Conservation (phyloP, 2,113 vertebrate genomes). For the Oceanites oceanicus region DNA sequence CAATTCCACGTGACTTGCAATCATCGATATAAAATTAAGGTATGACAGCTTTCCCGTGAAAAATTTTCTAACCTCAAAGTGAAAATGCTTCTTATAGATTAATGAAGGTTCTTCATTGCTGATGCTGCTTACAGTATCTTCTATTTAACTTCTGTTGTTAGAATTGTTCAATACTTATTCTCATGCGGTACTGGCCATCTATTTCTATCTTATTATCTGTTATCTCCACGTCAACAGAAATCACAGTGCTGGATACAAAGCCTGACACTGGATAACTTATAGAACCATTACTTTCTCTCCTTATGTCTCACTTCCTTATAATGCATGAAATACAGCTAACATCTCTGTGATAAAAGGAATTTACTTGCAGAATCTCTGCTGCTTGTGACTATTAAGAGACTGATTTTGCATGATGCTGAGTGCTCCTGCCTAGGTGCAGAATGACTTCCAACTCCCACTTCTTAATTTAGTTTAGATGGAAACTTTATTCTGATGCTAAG, state of each 20-base stretch:
- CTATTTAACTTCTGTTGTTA: background rate
- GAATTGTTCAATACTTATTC: background rate
- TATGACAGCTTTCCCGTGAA: background rate
- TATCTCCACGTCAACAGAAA: background rate
- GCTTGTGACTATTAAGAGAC: background rate
- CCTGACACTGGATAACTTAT: background rate
- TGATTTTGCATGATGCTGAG: background rate
- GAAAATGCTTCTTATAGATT: background rate
- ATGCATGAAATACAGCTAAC: background rate
- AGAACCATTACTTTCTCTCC: background rate
- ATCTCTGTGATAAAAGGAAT: background rate
- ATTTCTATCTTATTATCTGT: background rate
- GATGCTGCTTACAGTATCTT: background rate
- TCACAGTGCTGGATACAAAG: background rate
- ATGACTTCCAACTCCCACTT: background rate
- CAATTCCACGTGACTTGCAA: background rate
- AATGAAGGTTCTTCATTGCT: background rate
- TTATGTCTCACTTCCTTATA: background rate
- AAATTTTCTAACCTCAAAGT: background rate
- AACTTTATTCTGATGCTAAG: background rate
- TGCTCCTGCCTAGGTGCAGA: background rate
- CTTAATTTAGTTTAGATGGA: background rate
- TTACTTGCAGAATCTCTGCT: background rate
- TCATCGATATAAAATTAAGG: background rate
- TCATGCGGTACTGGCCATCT: background rate